Percentiles rank a stretch among this genome's conserved stretches.
phyloP scores from a whole-genome alignment of 1,140 invertebrate genomes.

The Aphelinus atriplicis region DNA sequence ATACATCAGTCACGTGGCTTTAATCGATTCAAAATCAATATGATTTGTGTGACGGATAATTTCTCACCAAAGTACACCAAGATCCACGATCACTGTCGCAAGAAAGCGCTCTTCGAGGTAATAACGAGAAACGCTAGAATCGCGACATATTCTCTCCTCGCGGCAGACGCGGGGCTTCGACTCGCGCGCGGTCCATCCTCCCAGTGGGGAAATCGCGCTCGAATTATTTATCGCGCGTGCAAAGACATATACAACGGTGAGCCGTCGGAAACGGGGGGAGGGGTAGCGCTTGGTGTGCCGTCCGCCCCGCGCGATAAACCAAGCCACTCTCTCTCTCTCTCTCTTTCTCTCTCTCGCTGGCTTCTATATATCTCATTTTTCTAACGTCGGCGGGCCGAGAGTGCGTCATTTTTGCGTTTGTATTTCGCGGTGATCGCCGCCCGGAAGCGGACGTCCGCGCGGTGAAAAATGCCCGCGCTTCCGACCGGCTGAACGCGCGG shows the following conservation, averaged over 20 bases:
- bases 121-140: too few relatives aligned
- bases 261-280: background rate
- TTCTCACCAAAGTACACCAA: too few relatives aligned
- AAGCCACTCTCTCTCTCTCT: constrained; percentile 4
- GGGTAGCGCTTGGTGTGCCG: background rate
- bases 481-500: constrained; percentile 44
- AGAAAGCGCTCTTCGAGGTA: too few relatives aligned
- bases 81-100: too few relatives aligned
- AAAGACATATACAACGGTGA: background rate
- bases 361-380: constrained; percentile 39
- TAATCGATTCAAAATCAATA: too few relatives aligned
- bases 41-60: too few relatives aligned
- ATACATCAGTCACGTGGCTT: too few relatives aligned
- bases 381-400: constrained; percentile 3
- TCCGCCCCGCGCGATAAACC: background rate
- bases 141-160: too few relatives aligned
- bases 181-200: too few relatives aligned
- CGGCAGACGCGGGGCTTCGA: too few relatives aligned
- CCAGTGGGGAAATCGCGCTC: too few relatives aligned
- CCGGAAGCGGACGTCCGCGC: constrained; percentile 61
- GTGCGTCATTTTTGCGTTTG: constrained; percentile 55
- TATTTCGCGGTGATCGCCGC: constrained; percentile 56
- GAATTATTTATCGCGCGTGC: constrained; percentile 9
- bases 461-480: constrained; percentile 61
- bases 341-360: constrained; percentile 20